phyloP scores from a whole-genome alignment of 2,888 invertebrate genomes.

The Deilephila elpenor region DNA sequence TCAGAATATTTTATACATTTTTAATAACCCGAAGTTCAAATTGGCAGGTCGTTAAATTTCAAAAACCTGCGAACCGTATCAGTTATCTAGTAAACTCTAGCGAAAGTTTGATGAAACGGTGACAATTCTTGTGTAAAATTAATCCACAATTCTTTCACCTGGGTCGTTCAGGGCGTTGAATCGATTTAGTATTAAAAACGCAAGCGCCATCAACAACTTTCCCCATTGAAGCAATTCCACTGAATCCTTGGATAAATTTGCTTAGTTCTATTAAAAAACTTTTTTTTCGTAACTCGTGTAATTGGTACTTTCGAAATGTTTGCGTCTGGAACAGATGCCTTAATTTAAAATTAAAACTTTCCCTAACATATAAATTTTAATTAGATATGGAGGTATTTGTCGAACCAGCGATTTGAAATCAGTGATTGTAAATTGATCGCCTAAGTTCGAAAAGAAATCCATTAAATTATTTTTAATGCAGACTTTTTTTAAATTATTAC shows the following conservation, averaged over 20 bases:
- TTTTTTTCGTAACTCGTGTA: constrained; percentile 51
- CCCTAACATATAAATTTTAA: constrained; percentile 49
- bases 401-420: constrained; percentile 11
- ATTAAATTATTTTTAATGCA: background rate
- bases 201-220: constrained; percentile 47
- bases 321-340: constrained; percentile 54
- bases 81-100: background rate
- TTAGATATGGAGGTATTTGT: constrained; percentile 38
- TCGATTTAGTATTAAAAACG: constrained; percentile 45
- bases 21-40: background rate
- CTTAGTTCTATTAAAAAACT: constrained; percentile 59
- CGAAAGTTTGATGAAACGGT: constrained; percentile 30
- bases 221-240: constrained; percentile 52
- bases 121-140: constrained; percentile 20
- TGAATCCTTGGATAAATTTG: constrained; percentile 50
- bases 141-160: constrained; percentile 26
- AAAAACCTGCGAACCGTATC: background rate
- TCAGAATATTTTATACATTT: background rate
- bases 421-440: constrained; percentile 1
- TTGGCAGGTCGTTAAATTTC: background rate
- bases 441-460: background rate
- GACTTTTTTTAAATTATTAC: background rate
- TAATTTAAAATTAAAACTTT: constrained; percentile 62
- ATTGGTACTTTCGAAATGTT: constrained; percentile 52
- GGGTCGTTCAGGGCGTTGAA: constrained; percentile 32